Evolutionary conservation across 1,140 invertebrate species (phyloP).

Genomic region (Brachionus sp.): DNA sequence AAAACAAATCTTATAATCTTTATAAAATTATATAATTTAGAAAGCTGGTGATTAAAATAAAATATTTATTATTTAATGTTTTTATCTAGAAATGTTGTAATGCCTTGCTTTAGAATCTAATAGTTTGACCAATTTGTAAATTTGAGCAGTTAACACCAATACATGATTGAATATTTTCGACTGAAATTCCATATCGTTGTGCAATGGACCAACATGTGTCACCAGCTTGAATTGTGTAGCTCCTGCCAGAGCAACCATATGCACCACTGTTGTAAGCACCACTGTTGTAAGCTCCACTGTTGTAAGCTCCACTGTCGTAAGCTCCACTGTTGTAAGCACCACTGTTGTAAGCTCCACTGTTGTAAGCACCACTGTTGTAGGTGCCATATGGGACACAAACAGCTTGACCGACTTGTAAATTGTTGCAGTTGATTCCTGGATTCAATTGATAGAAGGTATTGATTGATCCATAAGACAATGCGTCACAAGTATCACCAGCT

Average conservation of each 20-base stretch:
- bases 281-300: too few relatives aligned
- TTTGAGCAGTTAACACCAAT: conserved; percentile 20
- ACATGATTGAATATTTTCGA: conserved; percentile 21
- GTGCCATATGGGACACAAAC: not conserved
- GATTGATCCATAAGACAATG: not conserved
- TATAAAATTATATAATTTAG: too few relatives aligned
- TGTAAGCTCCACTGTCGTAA: too few relatives aligned
- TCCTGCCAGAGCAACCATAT: conserved; percentile 1
- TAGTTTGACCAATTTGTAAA: conserved; percentile 1
- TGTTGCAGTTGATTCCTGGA: not conserved
- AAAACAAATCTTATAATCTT: too few relatives aligned
- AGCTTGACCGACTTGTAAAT: not conserved
- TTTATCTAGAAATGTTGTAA: too few relatives aligned
- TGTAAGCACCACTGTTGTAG: not conserved
- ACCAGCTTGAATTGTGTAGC: not conserved
- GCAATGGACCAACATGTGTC: conserved; percentile 25
- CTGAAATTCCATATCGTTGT: not conserved
- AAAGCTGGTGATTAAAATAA: too few relatives aligned
- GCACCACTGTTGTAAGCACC: too few relatives aligned
- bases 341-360: too few relatives aligned
- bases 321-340: too few relatives aligned
- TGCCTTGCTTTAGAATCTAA: conserved; percentile 13
- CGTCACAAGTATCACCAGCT: not conserved
- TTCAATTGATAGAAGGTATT: not conserved
- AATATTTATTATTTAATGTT: too few relatives aligned